phyloP scores from a whole-genome alignment of 2,888 invertebrate species.

The Ichneumon xanthorius region DNA sequence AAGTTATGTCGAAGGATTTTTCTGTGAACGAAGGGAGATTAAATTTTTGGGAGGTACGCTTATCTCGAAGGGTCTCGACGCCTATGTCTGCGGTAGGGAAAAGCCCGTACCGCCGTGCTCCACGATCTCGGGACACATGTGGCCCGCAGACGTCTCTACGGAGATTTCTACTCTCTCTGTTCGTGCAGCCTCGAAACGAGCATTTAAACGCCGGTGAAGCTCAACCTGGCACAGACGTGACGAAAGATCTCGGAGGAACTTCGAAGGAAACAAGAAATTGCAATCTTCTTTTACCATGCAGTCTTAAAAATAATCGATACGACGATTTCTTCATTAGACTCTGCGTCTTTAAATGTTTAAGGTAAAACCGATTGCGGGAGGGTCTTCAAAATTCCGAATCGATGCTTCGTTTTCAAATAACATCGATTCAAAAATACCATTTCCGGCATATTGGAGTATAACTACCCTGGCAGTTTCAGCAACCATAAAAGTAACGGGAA shows the following conservation, averaged over 20 bases:
- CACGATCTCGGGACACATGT: slow-evolving; percentile 59
- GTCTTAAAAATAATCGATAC: not conserved
- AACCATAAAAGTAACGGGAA: too few species aligned
- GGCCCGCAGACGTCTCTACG: slow-evolving; percentile 63
- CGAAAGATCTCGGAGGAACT: not conserved
- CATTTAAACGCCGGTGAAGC: slow-evolving; percentile 1
- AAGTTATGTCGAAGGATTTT: slow-evolving; percentile 98
- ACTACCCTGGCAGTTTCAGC: too few species aligned
- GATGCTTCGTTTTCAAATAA: too few species aligned
- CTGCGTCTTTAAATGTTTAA: not conserved
- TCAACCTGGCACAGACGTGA: not conserved
- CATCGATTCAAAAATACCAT: too few species aligned
- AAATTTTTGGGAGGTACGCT: not conserved
- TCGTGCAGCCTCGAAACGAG: slow-evolving; percentile 13
- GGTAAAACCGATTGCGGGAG: not conserved
- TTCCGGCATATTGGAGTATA: too few species aligned
- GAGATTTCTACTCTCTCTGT: not conserved
- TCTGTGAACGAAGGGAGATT: slow-evolving; percentile 86
- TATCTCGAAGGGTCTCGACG: slow-evolving; percentile 1
- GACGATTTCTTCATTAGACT: not conserved
- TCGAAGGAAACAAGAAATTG: not conserved
- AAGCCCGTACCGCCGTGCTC: slow-evolving; percentile 7
- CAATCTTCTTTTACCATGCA: too few species aligned
- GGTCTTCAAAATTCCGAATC: too few species aligned
- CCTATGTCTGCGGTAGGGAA: slow-evolving; percentile 9